phyloP scores from a whole-genome alignment of 1,140 invertebrate genomes.

The Pemphigus obesinymphae region DNA sequence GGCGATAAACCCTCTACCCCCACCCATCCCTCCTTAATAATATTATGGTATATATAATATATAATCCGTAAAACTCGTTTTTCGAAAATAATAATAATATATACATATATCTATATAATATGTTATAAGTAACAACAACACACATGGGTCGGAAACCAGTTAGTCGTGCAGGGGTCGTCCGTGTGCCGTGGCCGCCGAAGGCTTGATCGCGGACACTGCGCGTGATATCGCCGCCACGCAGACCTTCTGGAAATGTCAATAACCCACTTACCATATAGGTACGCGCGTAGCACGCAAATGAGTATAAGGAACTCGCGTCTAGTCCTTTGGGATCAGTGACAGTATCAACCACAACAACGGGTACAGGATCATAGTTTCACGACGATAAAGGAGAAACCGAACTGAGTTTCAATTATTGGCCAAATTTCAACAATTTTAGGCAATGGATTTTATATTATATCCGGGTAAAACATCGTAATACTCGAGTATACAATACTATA shows the following conservation, averaged over 20 bases:
- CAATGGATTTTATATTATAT: too few species aligned
- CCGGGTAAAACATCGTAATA: too few species aligned
- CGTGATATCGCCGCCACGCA: neutral
- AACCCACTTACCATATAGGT: conserved; percentile 40
- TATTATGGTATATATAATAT: too few species aligned
- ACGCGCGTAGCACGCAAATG: neutral
- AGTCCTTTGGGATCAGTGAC: neutral
- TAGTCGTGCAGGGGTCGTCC: too few species aligned
- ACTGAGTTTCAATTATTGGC: too few species aligned
- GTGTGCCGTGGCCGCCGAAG: neutral
- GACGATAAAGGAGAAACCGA: too few species aligned
- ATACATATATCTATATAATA: too few species aligned
- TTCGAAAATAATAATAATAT: neutral
- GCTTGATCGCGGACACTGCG: neutral
- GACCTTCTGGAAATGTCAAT: conserved; percentile 37
- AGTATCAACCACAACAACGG: too few species aligned
- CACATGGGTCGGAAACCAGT: conserved; percentile 30
- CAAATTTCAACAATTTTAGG: too few species aligned
- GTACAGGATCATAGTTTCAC: too few species aligned
- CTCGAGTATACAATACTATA: too few species aligned
- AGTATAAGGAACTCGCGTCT: neutral
- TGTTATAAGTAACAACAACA: neutral
- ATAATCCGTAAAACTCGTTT: conserved; percentile 17
- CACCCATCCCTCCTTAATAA: too few species aligned
- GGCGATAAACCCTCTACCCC: neutral